Base-by-base conservation (phyloP, 64 coral and sea anemone genomes). In the Stichodactyla mertensii region DNA sequence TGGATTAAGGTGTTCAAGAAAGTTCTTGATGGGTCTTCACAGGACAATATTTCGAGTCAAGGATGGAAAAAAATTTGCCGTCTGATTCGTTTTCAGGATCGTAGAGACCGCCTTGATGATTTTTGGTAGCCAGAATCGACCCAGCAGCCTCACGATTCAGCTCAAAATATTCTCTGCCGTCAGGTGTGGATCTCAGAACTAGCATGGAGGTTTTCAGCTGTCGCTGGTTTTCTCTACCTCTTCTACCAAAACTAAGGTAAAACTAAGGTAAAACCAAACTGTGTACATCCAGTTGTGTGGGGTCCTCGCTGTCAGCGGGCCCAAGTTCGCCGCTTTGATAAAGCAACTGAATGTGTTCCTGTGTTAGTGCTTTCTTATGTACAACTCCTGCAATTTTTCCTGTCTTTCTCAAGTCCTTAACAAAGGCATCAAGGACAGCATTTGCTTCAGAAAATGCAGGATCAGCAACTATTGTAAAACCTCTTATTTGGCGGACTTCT, bases 231-330 rank as follows among this genome's bases (percentile, higher is more conserved):
- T 89, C 81, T 74, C 81, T 51, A 52, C 82, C 88, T 81, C 88
- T 84, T 89, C 67, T 84, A 69, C 88, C 88, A 24, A n/a, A n/a
- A n/a, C n/a, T n/a, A n/a, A 89, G 62, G 53, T 89, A 89, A 67
- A 55, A 15, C 80, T 89, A 9, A 89, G 24, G 52, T 89, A 89
- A 55, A 89, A 89, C 82, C 81, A 84, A n/a, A 67, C 80, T 8
- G 82, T 84, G 10, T 69, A 52, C 64, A 84, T 62, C 5, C 5
- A 89, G 56, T 28, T 84, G 88, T 45, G 80, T 28, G 2, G 81
- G 88, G 6, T 84, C 52, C 10, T 89, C 16, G 60, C 54, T 87
- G 23, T 87, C 77, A 36, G 74, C 91, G 18, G 86, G 86, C 53
- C 80, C 86, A 52, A 92, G 80, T 84, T 92, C 52, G 19, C 86